A percentile compares a stretch with the other conserved stretches of the same genome.
Evolutionary conservation across 2,113 vertebrate species (phyloP).

Genomic region (Gopherus evgoodei): DNA sequence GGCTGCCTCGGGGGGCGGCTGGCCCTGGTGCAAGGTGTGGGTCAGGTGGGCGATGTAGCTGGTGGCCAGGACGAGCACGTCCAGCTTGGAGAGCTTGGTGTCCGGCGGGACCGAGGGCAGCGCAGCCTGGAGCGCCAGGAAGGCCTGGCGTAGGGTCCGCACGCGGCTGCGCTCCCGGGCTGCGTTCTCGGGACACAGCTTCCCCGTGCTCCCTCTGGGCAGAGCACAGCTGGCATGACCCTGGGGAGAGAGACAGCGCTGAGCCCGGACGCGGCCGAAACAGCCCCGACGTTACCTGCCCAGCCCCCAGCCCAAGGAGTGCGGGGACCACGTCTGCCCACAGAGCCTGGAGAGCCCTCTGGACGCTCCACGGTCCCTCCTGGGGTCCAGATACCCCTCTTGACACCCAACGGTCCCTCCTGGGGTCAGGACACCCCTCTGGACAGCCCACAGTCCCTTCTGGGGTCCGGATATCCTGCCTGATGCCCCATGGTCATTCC

Average conservation of each 20-base stretch:
- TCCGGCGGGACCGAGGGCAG: slow-evolving; percentile 86
- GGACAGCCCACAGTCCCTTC: too few species aligned
- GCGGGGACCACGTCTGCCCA: too few species aligned
- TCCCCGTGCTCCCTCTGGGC: slow-evolving; percentile 42
- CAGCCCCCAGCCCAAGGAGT: too few species aligned
- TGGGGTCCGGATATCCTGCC: too few species aligned
- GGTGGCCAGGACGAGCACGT: slow-evolving; percentile 87
- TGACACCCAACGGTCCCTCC: too few species aligned
- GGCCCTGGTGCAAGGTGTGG: slow-evolving; percentile 79
- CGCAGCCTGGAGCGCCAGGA: slow-evolving; percentile 87
- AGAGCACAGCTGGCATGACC: neutral
- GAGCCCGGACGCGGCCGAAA: too few species aligned
- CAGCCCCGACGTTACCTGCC: too few species aligned
- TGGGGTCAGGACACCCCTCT: too few species aligned
- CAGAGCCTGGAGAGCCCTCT: too few species aligned
- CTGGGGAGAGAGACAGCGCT: neutral
- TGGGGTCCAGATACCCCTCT: accelerated
- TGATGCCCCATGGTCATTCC: too few species aligned
- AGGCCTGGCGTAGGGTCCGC: slow-evolving; percentile 85
- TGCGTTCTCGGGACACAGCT: slow-evolving; percentile 81
- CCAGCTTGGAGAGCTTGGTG: slow-evolving; percentile 91
- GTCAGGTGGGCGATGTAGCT: slow-evolving; percentile 90
- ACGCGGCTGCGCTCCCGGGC: slow-evolving; percentile 85
- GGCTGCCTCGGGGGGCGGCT: slow-evolving; percentile 44
- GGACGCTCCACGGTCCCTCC: too few species aligned